These are phyloP conservation scores for Criorhina ranunculi DNA, from an alignment of 2,888 invertebrate species.

Conservation along the genomic window DNA sequence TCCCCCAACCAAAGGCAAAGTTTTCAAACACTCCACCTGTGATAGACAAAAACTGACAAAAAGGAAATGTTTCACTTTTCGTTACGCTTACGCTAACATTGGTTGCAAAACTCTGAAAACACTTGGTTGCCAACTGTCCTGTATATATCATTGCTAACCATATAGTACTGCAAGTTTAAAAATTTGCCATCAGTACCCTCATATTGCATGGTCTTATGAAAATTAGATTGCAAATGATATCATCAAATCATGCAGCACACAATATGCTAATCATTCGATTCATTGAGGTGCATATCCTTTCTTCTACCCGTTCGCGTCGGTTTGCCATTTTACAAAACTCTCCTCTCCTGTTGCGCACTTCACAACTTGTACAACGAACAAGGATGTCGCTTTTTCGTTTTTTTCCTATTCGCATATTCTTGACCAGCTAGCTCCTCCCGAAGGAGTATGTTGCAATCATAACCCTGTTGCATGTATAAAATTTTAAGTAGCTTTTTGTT, in stretches of 20 bases:
- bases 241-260: slow-evolving; percentile 49
- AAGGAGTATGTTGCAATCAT: slow-evolving; percentile 61
- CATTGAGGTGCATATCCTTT: slow-evolving; percentile 45
- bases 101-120: too few relatives aligned
- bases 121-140: background rate
- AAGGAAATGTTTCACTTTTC: too few relatives aligned
- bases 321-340: slow-evolving; percentile 20
- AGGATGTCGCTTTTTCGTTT: background rate
- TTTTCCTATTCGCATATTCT: slow-evolving; percentile 26
- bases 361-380: slow-evolving; percentile 27
- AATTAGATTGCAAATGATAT: slow-evolving; percentile 41
- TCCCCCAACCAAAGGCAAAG: too few relatives aligned
- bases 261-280: slow-evolving; percentile 67
- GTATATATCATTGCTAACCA: background rate
- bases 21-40: too few relatives aligned
- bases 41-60: too few relatives aligned
- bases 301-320: slow-evolving; percentile 5
- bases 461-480: slow-evolving; percentile 75
- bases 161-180: background rate
- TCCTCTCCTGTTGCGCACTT: background rate
- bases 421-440: slow-evolving; percentile 16
- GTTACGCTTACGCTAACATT: too few relatives aligned
- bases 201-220: slow-evolving; percentile 5
- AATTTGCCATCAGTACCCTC: background rate
- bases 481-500: slow-evolving; percentile 70